Base-by-base conservation (phyloP, 1,140 invertebrate species). In the Dreissena polymorpha region DNA sequence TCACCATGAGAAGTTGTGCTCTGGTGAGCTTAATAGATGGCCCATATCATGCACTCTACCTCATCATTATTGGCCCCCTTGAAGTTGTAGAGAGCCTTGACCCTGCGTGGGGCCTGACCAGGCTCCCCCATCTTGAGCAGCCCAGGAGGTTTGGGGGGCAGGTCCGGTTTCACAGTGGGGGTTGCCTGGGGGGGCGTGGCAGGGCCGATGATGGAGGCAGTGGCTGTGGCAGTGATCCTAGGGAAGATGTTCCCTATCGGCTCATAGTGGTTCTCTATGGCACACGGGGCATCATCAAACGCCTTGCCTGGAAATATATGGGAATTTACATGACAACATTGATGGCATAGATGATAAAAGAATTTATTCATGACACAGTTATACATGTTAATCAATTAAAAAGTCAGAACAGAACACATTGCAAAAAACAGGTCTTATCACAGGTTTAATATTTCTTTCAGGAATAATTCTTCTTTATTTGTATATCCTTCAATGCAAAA, bases 61-160 rank as follows among this genome's bases (percentile, higher is more conserved):
- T 99, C 98, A 94, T 99, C 98, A 94, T 99, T 99, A 91, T 99
- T 99, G 92, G 96, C 96, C 69, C 97, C 97, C 94, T 97, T 97
- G 92, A 99, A 99, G 83, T 97, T 96, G 93, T 97, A 98, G 68
- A 98, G 94, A 81, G 98, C 97, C 92, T 97, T 96, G 13, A 98
- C 97, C 65, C 90, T 86, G 69, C 87, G 89, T 7, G 91, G 90
- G 55, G 86, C 73, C 83, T 84, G 84, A 60, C 84, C 80, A 51
- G 82, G 77, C 39, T 90, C 89, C 25, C 86, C 87, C 89, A 90
- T 89, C 76, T 87, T 88, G 7, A 70, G 70, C 12, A 87, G 76
- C 63, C 84, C 77, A 23, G 82, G 75, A 57, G 84, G 86, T 78
- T 85, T 87, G 80, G 85, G 84, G 53, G 85, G 86, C 25, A 86